phyloP scores from a whole-genome alignment of 1,140 invertebrate species.

The Hylaeus anthracinus region DNA sequence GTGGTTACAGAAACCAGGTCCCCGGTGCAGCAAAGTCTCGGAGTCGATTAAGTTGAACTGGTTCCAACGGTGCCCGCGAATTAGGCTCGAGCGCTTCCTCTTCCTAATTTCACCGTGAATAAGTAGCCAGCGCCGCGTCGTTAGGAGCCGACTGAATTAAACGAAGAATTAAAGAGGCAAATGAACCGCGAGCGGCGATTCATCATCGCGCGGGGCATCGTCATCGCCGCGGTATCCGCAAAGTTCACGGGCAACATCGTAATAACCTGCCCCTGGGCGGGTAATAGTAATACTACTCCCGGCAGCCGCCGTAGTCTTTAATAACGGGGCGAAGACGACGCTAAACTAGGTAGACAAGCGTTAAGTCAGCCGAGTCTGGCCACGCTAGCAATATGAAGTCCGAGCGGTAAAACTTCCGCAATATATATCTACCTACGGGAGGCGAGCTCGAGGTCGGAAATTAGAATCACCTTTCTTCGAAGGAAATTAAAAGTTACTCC shows the following conservation, averaged over 20 bases:
- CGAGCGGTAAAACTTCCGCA: slow-evolving; percentile 59
- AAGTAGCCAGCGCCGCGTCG: not conserved
- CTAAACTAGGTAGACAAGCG: slow-evolving; percentile 49
- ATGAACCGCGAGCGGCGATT: slow-evolving; percentile 8
- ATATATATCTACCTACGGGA: slow-evolving; percentile 51
- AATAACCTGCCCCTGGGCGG: slow-evolving; percentile 32
- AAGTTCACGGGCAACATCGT: slow-evolving; percentile 31
- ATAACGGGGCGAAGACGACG: slow-evolving; percentile 34
- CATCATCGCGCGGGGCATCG: not conserved
- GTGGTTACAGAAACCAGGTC: no score
- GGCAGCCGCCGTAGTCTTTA: slow-evolving; percentile 34
- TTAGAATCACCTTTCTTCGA: slow-evolving; percentile 62
- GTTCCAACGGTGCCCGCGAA: no score
- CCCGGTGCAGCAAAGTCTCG: no score
- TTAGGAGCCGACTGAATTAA: slow-evolving; percentile 12
- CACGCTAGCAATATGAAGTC: slow-evolving; percentile 48
- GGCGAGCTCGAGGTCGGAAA: slow-evolving; percentile 47
- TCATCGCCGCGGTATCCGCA: not conserved
- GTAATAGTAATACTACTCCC: slow-evolving; percentile 15
- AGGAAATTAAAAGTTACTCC: slow-evolving; percentile 66
- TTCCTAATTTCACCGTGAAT: no score
- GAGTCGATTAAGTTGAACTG: no score
- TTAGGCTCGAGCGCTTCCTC: no score
- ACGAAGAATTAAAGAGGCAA: not conserved
- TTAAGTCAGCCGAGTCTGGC: slow-evolving; percentile 40